Evolutionary conservation across 1,140 invertebrate genomes (phyloP), one percentile per base, ranked within the genome.

Genomic region (Hyphantria cunea): DNA sequence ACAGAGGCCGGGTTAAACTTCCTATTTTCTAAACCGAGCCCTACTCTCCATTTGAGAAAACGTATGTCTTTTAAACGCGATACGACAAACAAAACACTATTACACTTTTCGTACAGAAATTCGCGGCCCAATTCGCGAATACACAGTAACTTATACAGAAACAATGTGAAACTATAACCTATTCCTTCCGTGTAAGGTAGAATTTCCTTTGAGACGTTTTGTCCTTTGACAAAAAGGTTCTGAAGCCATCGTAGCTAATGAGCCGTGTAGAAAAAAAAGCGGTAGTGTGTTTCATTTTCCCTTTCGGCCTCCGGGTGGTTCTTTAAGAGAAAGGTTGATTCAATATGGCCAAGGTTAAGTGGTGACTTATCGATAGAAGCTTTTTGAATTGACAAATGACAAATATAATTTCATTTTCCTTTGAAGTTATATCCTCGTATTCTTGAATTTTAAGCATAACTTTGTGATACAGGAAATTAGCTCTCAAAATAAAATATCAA

Each of bases 211-310:
- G 45, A 37, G 6, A 4, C 9, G 6, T 9, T n/a, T 33, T 66
- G 63, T 59, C 70, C 65, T 72, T 75, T 75, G 70, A 71, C 60
- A 61, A 62, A 71, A 76, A 76, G 65, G 49, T 49, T 67, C 39
- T 61, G 63, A 34, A 66, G 62, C 51, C 64, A 69, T 56, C 64
- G 61, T 45, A 55, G 34, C 65, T 75, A 76, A 76, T 76, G 74
- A 76, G 71, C 63, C 74, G 52, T 74, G 52, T 62, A 67, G 44
- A 65, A 72, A 71, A n/a, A 71, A 76, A 70, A 70, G 66, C 33
- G 45, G 50, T 62, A 53, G 59, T 62, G 41, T 53, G 33, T 60
- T 51, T 60, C 48, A 50, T 60, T 59, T 58, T 60, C 56, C 56
- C 56, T 50, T 50, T 50, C 34, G 56, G 11, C 33, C 12, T 59